Base-by-base conservation (phyloP, 35 echinoderm and acorn worm species). In the Apostichopus japonicus region DNA sequence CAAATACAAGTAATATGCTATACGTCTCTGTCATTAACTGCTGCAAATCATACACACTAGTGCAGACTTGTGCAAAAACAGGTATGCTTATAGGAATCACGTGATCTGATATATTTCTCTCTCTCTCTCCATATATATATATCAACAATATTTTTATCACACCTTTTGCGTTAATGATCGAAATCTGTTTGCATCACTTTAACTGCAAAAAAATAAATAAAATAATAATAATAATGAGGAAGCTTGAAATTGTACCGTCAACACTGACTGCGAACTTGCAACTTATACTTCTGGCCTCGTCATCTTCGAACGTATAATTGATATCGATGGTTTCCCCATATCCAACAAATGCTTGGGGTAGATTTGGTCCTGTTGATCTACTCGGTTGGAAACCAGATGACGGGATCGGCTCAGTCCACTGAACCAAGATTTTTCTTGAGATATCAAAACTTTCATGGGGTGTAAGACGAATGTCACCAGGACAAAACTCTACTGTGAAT, bases 201-300 rank as follows among this genome's bases (percentile, higher is more conserved):
- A 4, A 44, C 33, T 44, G 33, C 33, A 44, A 44, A 44, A 44
- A 44, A 44, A 44, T 3, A 44, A 44, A 44, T 3, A 44, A 44
- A 44, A 44, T 44, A 44, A n/a, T n/a, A 44, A 44, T 4, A 44
- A 44, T 44, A 44, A 44, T 4, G 33, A 44, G 33, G 33, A 44
- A 44, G 33, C 33, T 44, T 44, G 33, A 61, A 13, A 61, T 61
- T 61, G 22, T 84, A 84, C 81, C 81, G 17, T n/a, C 17, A 54
- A 84, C 81, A 19, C 54, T 84, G 81, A 84, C 53, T 58, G 54
- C 17, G 22, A 58, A 84, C 21, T n/a, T 23, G 23, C 81, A 84
- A 19, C 10, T 15, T 23, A 51, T 51, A 55, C 5, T 5, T 57
- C 54, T 53, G 22, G 24, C 81, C 57, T 84, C n/a, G 4, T 23